phyloP scores from a whole-genome alignment of 2,797 vertebrate genomes.

The Clarias fuscus region DNA sequence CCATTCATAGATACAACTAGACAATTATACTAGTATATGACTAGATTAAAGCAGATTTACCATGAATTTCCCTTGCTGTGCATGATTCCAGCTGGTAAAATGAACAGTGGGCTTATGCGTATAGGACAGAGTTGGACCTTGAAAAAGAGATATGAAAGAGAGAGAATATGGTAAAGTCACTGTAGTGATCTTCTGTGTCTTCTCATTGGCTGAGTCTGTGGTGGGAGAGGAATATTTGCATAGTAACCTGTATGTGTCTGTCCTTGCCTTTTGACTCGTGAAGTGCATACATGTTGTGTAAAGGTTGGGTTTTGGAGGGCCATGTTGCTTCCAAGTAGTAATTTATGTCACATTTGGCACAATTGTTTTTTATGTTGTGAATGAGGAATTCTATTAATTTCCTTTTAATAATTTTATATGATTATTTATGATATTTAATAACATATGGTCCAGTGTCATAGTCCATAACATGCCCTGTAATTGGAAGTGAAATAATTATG shows the following conservation, averaged over 20 bases:
- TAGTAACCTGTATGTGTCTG: constrained; percentile 10
- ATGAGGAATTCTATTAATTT: background rate
- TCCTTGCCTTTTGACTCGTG: constrained; percentile 10
- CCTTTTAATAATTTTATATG: no score
- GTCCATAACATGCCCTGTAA: background rate
- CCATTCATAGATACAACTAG: background rate
- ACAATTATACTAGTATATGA: background rate
- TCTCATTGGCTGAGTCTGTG: constrained; percentile 57
- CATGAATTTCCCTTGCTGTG: constrained; percentile 61
- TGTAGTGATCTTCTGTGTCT: background rate
- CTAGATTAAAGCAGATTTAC: constrained; percentile 53
- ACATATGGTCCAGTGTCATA: background rate
- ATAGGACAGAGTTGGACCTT: constrained; percentile 20
- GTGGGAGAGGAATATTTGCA: constrained; percentile 38
- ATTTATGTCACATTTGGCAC: background rate
- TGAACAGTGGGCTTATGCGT: constrained; percentile 16
- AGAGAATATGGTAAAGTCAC: background rate
- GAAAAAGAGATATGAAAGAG: constrained; percentile 32
- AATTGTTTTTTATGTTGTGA: background rate
- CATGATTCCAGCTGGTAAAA: constrained; percentile 48
- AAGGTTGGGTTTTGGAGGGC: background rate
- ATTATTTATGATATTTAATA: background rate
- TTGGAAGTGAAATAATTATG: background rate
- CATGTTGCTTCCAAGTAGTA: background rate
- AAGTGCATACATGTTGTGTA: background rate